Percentiles rank a stretch among this genome's conserved stretches.
phyloP scores from a whole-genome alignment of 2,113 vertebrate species.

The Lepisosteus osseus region DNA sequence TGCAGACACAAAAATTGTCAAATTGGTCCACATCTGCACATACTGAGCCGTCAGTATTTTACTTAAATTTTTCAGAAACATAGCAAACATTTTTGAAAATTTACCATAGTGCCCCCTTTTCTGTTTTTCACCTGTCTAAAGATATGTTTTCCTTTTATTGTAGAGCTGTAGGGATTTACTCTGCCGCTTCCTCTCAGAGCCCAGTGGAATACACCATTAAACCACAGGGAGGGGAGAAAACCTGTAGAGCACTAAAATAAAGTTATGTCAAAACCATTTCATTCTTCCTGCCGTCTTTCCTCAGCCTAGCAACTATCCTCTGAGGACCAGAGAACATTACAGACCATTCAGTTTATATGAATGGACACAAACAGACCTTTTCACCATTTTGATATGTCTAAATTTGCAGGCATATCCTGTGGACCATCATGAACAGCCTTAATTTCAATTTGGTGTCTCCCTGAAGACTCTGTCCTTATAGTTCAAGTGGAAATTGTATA shows the following conservation, averaged over 20 bases:
- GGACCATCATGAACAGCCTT: slow-evolving; percentile 91
- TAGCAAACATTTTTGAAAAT: too few species aligned
- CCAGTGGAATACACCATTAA: slow-evolving; percentile 84
- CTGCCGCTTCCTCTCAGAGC: slow-evolving; percentile 81
- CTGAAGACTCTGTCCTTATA: slow-evolving; percentile 80
- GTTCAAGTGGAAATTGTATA: slow-evolving; percentile 80
- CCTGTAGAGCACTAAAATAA: slow-evolving; percentile 84
- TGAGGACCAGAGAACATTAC: slow-evolving; percentile 85
- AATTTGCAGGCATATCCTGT: slow-evolving; percentile 99
- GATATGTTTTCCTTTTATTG: slow-evolving; percentile 85
- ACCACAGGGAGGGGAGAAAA: slow-evolving; percentile 84
- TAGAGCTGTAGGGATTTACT: slow-evolving; percentile 84
- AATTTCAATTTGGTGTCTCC: slow-evolving; percentile 98
- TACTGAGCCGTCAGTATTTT: too few species aligned
- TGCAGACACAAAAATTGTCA: too few species aligned
- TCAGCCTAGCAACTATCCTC: slow-evolving; percentile 80
- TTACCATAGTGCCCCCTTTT: slow-evolving; percentile 22
- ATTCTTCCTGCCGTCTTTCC: slow-evolving; percentile 85
- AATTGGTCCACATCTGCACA: too few species aligned
- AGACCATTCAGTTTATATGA: slow-evolving; percentile 90
- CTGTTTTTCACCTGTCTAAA: slow-evolving; percentile 90
- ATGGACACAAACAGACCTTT: slow-evolving; percentile 97
- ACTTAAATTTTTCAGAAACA: too few species aligned
- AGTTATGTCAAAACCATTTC: slow-evolving; percentile 98
- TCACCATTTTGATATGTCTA: slow-evolving; percentile 87